Evolutionary conservation across 2,113 vertebrate genomes (phyloP), one percentile per base, ranked within the genome.

Genomic region (Grammomys surdaster): DNA sequence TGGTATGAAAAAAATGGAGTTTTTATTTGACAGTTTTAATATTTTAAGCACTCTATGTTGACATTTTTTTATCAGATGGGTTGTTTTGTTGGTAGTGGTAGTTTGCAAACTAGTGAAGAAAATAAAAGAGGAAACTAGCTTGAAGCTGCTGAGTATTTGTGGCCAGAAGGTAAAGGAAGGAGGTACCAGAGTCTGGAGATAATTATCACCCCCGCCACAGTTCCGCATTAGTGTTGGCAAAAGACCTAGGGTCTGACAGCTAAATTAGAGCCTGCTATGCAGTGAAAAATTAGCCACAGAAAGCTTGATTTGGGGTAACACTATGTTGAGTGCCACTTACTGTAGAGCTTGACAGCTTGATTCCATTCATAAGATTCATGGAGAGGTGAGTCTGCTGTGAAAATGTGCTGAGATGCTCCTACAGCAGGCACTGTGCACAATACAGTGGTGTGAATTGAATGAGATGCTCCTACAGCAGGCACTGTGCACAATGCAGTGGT

Each of bases 81-180:
- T 94, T 97, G 94, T 95, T 96, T 92, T 92, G 33, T 90, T 98
- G 95, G 85, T 95, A 75, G 60, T 94, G 81, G 63, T 95, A 96
- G 56, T 98, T 98, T 98, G 95, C 82, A 93, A 75, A 97, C 96
- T 97, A 93, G 96, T 76, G 77, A 96, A 87, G 77, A 95, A 95
- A 96, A 95, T 96, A 96, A 97, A 92, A 94, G 93, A 97, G 70
- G 78, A 95, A 94, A 78, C 96, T 96, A 98, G 89, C 95, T 97
- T 87, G 81, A 93, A 76, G 82, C 75, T 36, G 84, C 54, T 28
- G 80, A 94, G 1, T 97, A 84, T 90, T 96, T 95, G 88, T 0
- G 3, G 96, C 93, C 80, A 1, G 4, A 95, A 95, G 88, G 90
- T 82, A 97, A 96, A 97, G 0, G 60, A 96, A 95, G 88, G 90